Evolutionary conservation across 2,113 vertebrate genomes (phyloP).

Genomic region (Leptodactylus fuscus): DNA sequence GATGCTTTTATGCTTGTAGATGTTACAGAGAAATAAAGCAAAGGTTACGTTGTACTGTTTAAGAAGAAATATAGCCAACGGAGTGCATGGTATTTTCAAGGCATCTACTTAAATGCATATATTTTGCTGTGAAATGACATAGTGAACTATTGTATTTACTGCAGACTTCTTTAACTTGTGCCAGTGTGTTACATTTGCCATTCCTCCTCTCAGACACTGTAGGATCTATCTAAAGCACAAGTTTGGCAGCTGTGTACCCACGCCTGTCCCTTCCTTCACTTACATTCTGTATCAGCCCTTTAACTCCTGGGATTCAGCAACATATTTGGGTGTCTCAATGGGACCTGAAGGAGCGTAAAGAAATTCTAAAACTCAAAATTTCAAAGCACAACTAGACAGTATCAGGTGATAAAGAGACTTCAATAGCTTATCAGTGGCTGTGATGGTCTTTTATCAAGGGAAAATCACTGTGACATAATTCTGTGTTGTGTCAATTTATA

Average conservation of each 20-base stretch:
- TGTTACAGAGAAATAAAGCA: constrained; percentile 71
- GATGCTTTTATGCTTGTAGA: constrained; percentile 80
- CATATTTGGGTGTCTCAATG: background rate
- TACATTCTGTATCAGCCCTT: constrained; percentile 23
- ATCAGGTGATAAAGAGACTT: constrained; percentile 23
- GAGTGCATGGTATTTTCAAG: constrained; percentile 81
- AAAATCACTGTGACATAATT: constrained; percentile 58
- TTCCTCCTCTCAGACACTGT: constrained; percentile 11
- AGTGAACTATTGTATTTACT: constrained; percentile 66
- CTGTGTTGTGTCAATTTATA: constrained; percentile 49
- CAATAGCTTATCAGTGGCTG: background rate
- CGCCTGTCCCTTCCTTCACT: constrained; percentile 10
- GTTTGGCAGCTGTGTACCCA: constrained; percentile 37
- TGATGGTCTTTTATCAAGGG: constrained; percentile 49
- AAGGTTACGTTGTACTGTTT: constrained; percentile 79
- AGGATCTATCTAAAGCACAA: constrained; percentile 54
- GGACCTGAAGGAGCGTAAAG: background rate
- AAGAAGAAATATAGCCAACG: constrained; percentile 78
- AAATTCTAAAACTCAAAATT: background rate
- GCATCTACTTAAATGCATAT: constrained; percentile 70
- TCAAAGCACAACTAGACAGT: constrained; percentile 42
- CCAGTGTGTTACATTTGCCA: constrained; percentile 49
- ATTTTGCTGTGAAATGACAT: constrained; percentile 78
- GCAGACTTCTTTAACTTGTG: constrained; percentile 66
- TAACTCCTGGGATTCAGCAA: background rate